Evolutionary conservation across 2,888 invertebrate genomes (phyloP).

Genomic region (Agapetus fuscipes): DNA sequence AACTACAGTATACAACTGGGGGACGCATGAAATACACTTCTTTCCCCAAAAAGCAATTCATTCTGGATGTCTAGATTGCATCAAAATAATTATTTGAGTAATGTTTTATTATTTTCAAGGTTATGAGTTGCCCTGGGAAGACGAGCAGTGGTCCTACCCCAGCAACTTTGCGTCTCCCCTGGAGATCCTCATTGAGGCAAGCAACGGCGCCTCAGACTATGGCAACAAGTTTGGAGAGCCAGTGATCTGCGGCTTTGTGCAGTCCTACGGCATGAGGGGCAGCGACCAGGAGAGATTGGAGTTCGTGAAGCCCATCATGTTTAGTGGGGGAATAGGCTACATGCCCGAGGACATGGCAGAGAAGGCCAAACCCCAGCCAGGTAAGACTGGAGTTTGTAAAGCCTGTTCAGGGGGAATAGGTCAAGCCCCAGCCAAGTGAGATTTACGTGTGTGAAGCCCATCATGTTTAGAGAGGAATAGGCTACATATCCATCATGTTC

Average conservation of each 20-base stretch:
- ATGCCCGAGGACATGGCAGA: slow-evolving; percentile 75
- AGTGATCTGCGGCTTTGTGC: slow-evolving; percentile 79
- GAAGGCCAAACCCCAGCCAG: slow-evolving; percentile 66
- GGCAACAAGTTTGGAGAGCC: slow-evolving; percentile 99
- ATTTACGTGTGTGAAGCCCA: slow-evolving; percentile 82
- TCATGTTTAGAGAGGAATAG: not conserved
- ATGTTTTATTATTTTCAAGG: slow-evolving; percentile 38
- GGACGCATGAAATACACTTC: no score
- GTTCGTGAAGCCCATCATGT: slow-evolving; percentile 98
- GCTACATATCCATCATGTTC: slow-evolving; percentile 32
- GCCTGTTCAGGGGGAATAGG: no score
- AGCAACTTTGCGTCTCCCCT: slow-evolving; percentile 82
- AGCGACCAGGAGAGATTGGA: slow-evolving; percentile 64
- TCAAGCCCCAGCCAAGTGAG: slow-evolving; percentile 55
- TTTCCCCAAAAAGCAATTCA: no score
- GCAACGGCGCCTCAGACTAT: slow-evolving; percentile 97
- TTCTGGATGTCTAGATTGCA: no score
- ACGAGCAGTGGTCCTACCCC: slow-evolving; percentile 64
- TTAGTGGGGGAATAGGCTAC: slow-evolving; percentile 90
- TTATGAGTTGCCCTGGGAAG: slow-evolving; percentile 84
- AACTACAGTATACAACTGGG: not conserved
- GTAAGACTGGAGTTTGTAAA: no score
- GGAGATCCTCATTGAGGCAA: slow-evolving; percentile 88
- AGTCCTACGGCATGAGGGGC: slow-evolving; percentile 77
- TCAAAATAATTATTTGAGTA: slow-evolving; percentile 1